Conservation (phyloP, 2,888 invertebrate species). For the Eupithecia dodoneata region DNA sequence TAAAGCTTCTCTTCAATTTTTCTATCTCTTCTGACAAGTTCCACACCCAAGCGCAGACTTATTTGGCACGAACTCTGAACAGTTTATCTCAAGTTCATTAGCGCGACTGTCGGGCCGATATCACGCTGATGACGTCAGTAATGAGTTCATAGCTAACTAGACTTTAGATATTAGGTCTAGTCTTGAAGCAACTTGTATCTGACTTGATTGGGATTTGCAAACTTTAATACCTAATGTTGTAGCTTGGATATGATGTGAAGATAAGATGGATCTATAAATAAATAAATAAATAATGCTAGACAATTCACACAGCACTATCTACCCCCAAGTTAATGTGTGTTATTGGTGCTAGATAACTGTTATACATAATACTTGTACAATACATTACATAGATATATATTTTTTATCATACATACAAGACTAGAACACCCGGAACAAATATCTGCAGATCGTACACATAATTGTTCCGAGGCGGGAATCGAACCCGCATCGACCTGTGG, state of each 20-base stretch:
- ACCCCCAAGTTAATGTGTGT: too few relatives aligned
- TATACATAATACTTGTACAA: too few relatives aligned
- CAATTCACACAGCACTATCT: too few relatives aligned
- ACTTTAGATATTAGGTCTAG: not conserved
- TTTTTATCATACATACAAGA: too few relatives aligned
- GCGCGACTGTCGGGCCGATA: conserved; percentile 24
- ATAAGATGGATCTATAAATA: too few relatives aligned
- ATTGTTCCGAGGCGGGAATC: too few relatives aligned
- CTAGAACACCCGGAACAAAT: too few relatives aligned
- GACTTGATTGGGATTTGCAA: conserved; percentile 5
- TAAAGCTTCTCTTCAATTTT: not conserved
- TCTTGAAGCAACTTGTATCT: not conserved
- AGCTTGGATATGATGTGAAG: not conserved
- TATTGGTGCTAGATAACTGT: too few relatives aligned
- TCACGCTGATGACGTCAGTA: conserved; percentile 26
- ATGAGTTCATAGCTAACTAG: conserved; percentile 41
- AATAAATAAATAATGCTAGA: too few relatives aligned
- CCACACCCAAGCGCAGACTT: not conserved
- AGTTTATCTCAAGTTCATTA: conserved; percentile 34
- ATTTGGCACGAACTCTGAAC: conserved; percentile 1
- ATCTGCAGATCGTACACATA: too few relatives aligned
- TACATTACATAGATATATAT: too few relatives aligned
- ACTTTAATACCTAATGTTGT: not conserved
- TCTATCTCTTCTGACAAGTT: not conserved
- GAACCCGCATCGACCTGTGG: too few relatives aligned